Evolutionary conservation across 2,797 vertebrate genomes (phyloP).

Genomic region (Botia almorhae): DNA sequence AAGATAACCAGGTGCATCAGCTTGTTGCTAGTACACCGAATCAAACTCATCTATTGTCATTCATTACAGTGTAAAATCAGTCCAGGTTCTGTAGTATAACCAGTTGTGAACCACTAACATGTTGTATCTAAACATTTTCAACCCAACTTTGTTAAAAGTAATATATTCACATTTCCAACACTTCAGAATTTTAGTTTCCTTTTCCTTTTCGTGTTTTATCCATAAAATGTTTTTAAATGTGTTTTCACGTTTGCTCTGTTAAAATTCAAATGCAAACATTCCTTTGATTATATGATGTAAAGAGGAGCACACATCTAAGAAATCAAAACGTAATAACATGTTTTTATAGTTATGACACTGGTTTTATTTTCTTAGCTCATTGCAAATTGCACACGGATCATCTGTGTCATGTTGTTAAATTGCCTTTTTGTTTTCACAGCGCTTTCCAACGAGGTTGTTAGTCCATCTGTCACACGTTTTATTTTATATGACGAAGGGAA

Average conservation of each 20-base stretch:
- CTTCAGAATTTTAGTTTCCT: background rate
- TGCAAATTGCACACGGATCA: background rate
- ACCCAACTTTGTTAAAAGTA: too few relatives aligned
- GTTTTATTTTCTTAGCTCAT: background rate
- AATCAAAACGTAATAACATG: background rate
- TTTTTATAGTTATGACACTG: background rate
- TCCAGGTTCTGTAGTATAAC: background rate
- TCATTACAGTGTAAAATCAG: background rate
- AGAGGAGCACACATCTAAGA: background rate
- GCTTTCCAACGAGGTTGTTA: background rate
- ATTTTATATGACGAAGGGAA: slow-evolving; percentile 16
- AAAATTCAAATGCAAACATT: background rate
- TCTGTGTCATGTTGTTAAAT: slow-evolving; percentile 10
- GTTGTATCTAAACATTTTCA: background rate
- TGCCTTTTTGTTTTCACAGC: slow-evolving; percentile 22
- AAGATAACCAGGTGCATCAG: background rate
- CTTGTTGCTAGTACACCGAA: background rate
- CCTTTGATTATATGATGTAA: background rate
- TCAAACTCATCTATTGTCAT: background rate
- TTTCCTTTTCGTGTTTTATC: background rate
- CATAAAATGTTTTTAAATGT: background rate
- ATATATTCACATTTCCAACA: background rate
- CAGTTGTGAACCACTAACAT: background rate
- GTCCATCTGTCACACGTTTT: slow-evolving; percentile 21
- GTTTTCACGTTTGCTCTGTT: background rate